Base-by-base conservation (phyloP, 2,888 invertebrate genomes). In the Hoplodrina ambigua region DNA sequence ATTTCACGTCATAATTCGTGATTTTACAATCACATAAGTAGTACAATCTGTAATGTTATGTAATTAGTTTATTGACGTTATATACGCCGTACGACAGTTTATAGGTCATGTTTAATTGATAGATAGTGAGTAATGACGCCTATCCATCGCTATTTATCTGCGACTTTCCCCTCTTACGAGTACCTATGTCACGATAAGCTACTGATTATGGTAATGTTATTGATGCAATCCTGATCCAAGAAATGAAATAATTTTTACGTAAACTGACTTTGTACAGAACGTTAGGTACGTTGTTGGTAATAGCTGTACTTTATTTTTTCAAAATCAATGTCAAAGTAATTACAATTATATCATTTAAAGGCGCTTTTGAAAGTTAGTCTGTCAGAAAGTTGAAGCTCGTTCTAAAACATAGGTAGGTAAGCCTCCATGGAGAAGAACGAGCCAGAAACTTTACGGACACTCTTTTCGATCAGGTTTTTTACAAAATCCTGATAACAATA, bases 41-140 rank as follows among this genome's bases (percentile, higher is more conserved):
- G 10, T 58, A 41, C 11, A 30, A 64, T 65, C 37, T 67, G 8
- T 15, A 41, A 41, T 17, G n/a, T 17, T 19, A 19, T 66, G 10
- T 30, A 61, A 52, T 20, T 60, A 46, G 33, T 75, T 58, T 41
- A 5, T 8, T 77, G 71, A 58, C 61, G 77, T 62, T 1, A 25
- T 8, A n/a, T 11, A 69, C 20, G 33, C 2, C n/a, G 54, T 56
- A 55, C 7, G 30, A 37, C 4, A 33, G 75, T 53, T 52, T 57
- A 41, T 6, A 54, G 76, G 68, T 80, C 63, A 57, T 37, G 19
- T 63, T 30, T 64, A 80, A 80, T 80, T 75, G 57, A 80, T 54
- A 54, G 60, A 80, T 77, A 61, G 7, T 11, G 25, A 19, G 15
- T 17, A 37, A 4, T 71, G 72, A 44, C 50, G 57, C 49, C 17